Evolutionary conservation across 1,140 invertebrate genomes (phyloP).

Genomic region (Drosophila mojavensis): DNA sequence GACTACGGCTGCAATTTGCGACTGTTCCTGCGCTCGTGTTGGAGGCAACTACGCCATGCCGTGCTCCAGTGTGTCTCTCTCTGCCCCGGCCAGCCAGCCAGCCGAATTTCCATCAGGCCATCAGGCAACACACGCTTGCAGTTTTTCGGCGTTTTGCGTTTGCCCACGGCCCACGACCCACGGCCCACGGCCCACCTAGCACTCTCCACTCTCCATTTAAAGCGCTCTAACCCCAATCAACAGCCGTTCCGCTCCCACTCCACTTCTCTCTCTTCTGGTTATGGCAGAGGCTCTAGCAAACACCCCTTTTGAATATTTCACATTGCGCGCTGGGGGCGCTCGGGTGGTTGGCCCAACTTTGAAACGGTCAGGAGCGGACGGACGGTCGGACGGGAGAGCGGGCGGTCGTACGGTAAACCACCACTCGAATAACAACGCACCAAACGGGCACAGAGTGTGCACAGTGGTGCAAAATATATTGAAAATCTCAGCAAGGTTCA

Average conservation of each 20-base stretch:
- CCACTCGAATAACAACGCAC: conserved; percentile 30
- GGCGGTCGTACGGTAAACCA: conserved; percentile 15
- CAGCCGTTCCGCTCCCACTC: background rate
- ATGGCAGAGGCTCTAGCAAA: conserved; percentile 1
- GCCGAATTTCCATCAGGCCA: conserved; percentile 23
- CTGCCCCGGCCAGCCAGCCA: conserved; percentile 5
- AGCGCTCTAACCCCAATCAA: background rate
- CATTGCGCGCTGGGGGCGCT: background rate
- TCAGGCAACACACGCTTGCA: conserved; percentile 46
- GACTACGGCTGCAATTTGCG: conserved; percentile 45
- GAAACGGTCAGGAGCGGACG: conserved; percentile 16
- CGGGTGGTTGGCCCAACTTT: conserved; percentile 36
- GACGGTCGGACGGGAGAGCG: background rate
- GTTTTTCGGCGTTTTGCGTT: conserved; percentile 46
- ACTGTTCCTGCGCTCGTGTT: conserved; percentile 69
- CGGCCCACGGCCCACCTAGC: background rate
- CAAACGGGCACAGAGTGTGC: conserved; percentile 7
- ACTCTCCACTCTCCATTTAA: background rate
- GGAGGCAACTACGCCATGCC: conserved; percentile 60
- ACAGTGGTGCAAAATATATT: conserved; percentile 20
- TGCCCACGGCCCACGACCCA: conserved; percentile 10
- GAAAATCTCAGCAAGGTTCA: background rate
- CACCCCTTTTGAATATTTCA: conserved; percentile 27
- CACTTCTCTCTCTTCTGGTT: no score
- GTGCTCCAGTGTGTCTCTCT: conserved; percentile 8